Conservation (phyloP, 2,888 invertebrate genomes). For the Mesopsocus fuscifrons region DNA sequence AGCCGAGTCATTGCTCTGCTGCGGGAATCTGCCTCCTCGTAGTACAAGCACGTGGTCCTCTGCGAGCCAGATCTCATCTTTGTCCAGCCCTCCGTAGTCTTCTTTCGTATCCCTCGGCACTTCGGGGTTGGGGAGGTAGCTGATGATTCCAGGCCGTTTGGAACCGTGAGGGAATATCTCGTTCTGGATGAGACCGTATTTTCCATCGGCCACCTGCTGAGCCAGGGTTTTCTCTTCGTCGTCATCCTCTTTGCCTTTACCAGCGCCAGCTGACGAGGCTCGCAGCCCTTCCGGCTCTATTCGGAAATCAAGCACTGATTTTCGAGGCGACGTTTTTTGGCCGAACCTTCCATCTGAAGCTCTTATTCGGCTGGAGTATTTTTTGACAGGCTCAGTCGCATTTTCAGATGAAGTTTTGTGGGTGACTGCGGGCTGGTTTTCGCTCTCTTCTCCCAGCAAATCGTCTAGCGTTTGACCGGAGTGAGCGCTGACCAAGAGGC, state of each 20-base stretch:
- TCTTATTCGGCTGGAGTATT: not conserved
- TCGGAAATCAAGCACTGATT: not conserved
- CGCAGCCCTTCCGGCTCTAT: not conserved
- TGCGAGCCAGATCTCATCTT: constrained; percentile 77
- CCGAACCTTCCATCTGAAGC: not conserved
- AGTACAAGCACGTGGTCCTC: constrained; percentile 73
- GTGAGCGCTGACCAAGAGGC: not conserved
- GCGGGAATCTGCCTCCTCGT: constrained; percentile 48
- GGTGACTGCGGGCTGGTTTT: not conserved
- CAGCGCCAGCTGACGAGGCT: not conserved
- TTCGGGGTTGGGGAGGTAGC: constrained; percentile 62
- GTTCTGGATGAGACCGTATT: constrained; percentile 73
- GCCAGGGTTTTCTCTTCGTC: constrained; percentile 68
- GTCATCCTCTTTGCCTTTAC: constrained; percentile 26
- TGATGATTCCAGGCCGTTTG: constrained; percentile 61
- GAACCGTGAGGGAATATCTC: constrained; percentile 48
- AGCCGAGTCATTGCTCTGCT: not conserved
- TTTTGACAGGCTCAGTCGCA: not conserved
- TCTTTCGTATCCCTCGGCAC: constrained; percentile 61
- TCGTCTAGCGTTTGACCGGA: not conserved
- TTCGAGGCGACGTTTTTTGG: not conserved
- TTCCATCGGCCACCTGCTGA: constrained; percentile 80
- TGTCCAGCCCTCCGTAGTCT: constrained; percentile 61
- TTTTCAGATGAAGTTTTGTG: not conserved
- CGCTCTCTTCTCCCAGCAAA: not conserved